Base-by-base conservation (phyloP, 2,888 invertebrate species). In the Ochlodes sylvanus region DNA sequence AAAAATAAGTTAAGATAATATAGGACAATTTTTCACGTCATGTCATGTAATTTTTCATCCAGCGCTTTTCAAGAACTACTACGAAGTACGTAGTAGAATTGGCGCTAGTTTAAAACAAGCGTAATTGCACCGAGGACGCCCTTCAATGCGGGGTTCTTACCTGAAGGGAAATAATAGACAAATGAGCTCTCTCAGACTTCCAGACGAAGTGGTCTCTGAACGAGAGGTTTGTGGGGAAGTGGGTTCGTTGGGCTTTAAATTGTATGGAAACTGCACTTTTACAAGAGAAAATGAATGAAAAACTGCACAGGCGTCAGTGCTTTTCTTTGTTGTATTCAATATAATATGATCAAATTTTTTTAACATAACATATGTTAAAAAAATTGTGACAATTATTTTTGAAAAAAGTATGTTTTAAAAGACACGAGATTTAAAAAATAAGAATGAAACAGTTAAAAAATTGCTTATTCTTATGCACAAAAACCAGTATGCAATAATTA, bases 91-190 rank as follows among this genome's bases (percentile, higher is more conserved):
- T 56, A 14, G 38, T 56, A 41, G 7, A 41, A 38, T 10, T 6
- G 14, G 41, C 12, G 41, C 12, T 19, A 15, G 32, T n/a, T 41
- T 12, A 19, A 9, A 12, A 56, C 17, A 56, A 41, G 38, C 34
- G 38, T 38, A 38, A 56, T 56, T 17, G 65, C 71, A 64, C 70
- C 70, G 71, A 72, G 70, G 63, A 17, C 34, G 38, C 71, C 71
- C 72, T 19, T 19, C 64, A 57, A 73, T 76, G 41, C 19, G 9
- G 27, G 55, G 42, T 57, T 21, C 21, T 12, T 42, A 57, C 41
- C 50, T 50, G 58, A 58, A 58, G 58, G n/a, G 10, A 58, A 42
- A 21, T 42, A 58, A 58, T 58, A 58, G 58, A 58, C 41, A 50
- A 50, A 61, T 41, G 34, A 61, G 50, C 61, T 61, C 41, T 19